These are phyloP conservation scores for Pholis gunnellus DNA, from an alignment of 2,113 vertebrate species.

Conservation along the genomic window DNA sequence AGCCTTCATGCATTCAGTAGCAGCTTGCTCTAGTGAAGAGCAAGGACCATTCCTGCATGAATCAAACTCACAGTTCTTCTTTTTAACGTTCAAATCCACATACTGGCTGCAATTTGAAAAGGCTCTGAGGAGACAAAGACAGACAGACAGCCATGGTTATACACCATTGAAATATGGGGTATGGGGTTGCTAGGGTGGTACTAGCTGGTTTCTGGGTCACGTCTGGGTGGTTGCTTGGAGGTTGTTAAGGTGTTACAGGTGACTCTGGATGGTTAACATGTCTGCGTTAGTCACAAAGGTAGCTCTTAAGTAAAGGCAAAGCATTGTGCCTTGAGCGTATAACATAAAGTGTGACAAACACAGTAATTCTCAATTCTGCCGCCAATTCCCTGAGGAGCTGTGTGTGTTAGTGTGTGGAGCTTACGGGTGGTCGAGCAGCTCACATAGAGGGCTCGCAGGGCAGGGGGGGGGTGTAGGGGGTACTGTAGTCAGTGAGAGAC, in stretches of 20 bases:
- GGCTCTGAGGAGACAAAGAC: conserved; percentile 55
- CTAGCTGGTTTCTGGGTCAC: not conserved
- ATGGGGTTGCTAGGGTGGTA: not conserved
- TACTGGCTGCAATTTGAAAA: conserved; percentile 65
- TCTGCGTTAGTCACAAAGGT: not conserved
- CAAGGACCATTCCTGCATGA: conserved; percentile 46
- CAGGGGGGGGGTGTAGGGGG: not conserved
- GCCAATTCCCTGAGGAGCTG: not conserved
- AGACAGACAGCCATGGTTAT: not conserved
- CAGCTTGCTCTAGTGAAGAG: conserved; percentile 69
- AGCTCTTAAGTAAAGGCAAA: not conserved
- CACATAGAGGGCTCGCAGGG: conserved; percentile 42
- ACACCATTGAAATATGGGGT: not conserved
- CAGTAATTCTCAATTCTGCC: not conserved
- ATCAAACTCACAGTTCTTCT: conserved; percentile 75
- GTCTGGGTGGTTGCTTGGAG: not conserved
- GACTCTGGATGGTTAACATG: not conserved
- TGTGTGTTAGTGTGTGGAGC: conserved; percentile 14
- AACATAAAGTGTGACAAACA: not conserved
- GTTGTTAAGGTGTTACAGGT: not conserved
- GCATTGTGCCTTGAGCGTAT: not conserved
- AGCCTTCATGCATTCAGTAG: conserved; percentile 62
- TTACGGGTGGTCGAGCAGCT: conserved; percentile 69
- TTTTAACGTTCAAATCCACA: conserved; percentile 49
- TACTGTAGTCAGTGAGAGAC: rapidly evolving